phyloP scores from a whole-genome alignment of 2,113 vertebrate genomes.

The Ictalurus furcatus region DNA sequence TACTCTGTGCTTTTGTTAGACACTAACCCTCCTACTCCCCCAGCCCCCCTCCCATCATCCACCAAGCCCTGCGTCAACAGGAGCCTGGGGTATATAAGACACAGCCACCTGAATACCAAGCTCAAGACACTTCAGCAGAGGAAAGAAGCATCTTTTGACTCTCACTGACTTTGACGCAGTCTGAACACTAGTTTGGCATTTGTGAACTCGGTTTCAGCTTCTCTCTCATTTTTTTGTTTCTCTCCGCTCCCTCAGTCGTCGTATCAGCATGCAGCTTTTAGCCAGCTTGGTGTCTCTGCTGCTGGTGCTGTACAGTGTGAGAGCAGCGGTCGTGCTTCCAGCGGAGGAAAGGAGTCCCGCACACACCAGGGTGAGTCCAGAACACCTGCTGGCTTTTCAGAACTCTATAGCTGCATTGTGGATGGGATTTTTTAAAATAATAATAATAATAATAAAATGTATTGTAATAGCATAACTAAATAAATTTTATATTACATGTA shows the following conservation, averaged over 20 bases:
- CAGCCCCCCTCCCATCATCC: conserved; percentile 59
- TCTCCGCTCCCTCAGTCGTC: conserved; percentile 51
- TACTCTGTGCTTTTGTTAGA: conserved; percentile 65
- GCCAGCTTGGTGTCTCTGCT: conserved; percentile 77
- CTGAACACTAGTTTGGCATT: conserved; percentile 18
- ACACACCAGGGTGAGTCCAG: conserved; percentile 77
- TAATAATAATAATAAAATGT: neutral
- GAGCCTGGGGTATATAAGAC: conserved; percentile 73
- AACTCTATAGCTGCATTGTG: neutral
- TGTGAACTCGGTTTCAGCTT: conserved; percentile 43
- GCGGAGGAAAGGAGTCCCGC: conserved; percentile 77
- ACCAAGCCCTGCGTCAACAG: conserved; percentile 72
- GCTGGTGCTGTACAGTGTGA: conserved; percentile 78
- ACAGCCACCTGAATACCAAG: conserved; percentile 66
- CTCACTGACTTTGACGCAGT: conserved; percentile 33
- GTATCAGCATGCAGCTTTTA: conserved; percentile 78
- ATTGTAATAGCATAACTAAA: neutral
- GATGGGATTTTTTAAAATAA: neutral
- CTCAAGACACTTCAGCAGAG: conserved; percentile 66
- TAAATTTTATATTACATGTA: neutral
- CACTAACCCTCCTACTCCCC: conserved; percentile 61
- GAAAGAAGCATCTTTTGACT: conserved; percentile 50
- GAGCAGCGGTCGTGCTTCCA: conserved; percentile 77
- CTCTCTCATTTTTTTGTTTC: conserved; percentile 50
- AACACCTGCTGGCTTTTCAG: neutral